Evolutionary conservation across 37 sponge, comb jelly and placozoan species (phyloP).

Genomic region (Sycon ciliatum): DNA sequence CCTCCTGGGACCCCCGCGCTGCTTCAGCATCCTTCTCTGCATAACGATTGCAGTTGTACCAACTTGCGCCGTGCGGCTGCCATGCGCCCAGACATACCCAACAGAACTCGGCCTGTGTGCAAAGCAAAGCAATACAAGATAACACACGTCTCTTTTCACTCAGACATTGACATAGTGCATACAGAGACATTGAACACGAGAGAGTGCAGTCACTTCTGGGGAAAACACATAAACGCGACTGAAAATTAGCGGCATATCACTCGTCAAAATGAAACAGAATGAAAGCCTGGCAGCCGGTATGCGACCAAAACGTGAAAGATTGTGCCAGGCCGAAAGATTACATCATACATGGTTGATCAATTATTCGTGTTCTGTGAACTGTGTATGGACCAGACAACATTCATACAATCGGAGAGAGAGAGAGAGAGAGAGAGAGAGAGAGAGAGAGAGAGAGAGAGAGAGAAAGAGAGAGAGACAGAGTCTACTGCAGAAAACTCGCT

Average conservation of each 20-base stretch:
- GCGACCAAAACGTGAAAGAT: no score
- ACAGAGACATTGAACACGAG: no score
- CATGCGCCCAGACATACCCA: conserved; percentile 88
- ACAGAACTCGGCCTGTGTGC: conserved; percentile 61
- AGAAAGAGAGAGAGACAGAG: neutral
- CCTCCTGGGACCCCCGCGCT: conserved; percentile 64
- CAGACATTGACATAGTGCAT: no score
- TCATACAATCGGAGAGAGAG: neutral
- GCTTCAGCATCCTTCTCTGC: conserved; percentile 60
- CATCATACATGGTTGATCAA: no score
- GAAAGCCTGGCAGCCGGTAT: no score
- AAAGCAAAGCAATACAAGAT: neutral
- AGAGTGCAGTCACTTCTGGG: no score
- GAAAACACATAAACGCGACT: no score
- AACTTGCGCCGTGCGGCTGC: conserved; percentile 84
- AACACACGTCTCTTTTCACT: no score
- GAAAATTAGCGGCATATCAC: no score
- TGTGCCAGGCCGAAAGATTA: conserved; percentile 41
- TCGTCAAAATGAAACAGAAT: no score
- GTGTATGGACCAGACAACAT: no score
- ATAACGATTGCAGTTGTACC: conserved; percentile 88
- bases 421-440: conserved; percentile 1
- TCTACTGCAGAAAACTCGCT: conserved; percentile 13
- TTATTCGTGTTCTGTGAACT: no score
- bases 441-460: neutral